Base-by-base conservation (phyloP, 2,797 vertebrate species). In the Spinibarbus caldwelli region DNA sequence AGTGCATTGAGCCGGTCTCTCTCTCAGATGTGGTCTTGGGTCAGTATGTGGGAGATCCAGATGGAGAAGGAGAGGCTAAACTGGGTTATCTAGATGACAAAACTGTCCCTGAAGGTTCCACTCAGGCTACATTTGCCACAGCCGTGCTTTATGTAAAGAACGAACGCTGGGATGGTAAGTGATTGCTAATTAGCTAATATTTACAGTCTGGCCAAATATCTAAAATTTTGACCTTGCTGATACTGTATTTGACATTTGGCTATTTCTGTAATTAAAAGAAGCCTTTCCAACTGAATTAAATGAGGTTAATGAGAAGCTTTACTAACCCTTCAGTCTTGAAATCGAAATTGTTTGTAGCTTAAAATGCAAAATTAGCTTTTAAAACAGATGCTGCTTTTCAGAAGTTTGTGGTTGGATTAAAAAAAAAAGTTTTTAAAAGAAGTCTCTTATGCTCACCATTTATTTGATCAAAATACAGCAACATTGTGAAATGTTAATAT, bases 91-190 rank as follows among this genome's bases (percentile, higher is more conserved):
- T 97, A 2, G 97, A 98, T 2, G 97, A 98, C 88, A 91, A 95
- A 86, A 98, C 97, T 0, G 97, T 98, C n/a, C 97, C 97, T 68
- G 93, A 87, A 59, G 96, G 95, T 23, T 98, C 97, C 15, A 94
- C 90, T 85, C 97, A 97, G 5, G 94, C 97, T 88, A 98, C 97
- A 34, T 98, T 97, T 64, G 96, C 96, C 38, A 93, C 96, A 0
- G 96, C 91, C 0, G 96, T 97, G 49, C 94, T 98, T 23, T 97
- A 97, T 0, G 96, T 98, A 80, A 95, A 96, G 86, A 98, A 98
- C 0, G 97, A 98, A 87, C 94, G 97, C 84, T 98, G 97, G 97
- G 97, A 98, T 2, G 97, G 97, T 98, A 93, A 93, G 95, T 84
- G 10, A 57, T 19, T 41, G 4, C 17, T 31, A n/a, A 82, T 29